Conservation (phyloP, 2,888 invertebrate species). For the Blera fallax region DNA sequence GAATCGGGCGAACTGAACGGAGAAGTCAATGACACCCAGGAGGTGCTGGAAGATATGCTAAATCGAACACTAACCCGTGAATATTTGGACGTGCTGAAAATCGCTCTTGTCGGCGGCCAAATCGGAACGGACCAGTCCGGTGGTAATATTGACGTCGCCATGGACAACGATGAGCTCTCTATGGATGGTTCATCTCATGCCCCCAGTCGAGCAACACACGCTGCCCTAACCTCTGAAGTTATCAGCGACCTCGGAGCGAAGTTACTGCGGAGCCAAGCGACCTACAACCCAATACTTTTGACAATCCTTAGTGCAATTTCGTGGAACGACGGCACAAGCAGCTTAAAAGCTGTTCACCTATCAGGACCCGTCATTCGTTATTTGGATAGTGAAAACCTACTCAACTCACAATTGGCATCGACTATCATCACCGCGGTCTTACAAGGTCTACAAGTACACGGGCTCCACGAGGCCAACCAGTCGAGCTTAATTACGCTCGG, state of each 20-base stretch:
- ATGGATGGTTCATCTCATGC: slow-evolving; percentile 86
- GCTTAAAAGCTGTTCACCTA: slow-evolving; percentile 89
- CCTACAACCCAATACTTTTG: slow-evolving; percentile 85
- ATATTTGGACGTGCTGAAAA: slow-evolving; percentile 91
- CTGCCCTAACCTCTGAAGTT: slow-evolving; percentile 86
- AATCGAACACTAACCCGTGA: slow-evolving; percentile 93
- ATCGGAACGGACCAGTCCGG: slow-evolving; percentile 78
- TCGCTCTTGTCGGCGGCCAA: slow-evolving; percentile 88
- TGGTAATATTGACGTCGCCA: slow-evolving; percentile 80
- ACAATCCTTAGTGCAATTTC: slow-evolving; percentile 86
- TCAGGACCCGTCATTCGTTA: slow-evolving; percentile 88
- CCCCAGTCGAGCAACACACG: slow-evolving; percentile 81
- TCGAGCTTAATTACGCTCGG: slow-evolving; percentile 90
- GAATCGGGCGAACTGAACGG: slow-evolving; percentile 90
- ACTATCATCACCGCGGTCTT: slow-evolving; percentile 90
- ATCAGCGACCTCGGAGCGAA: slow-evolving; percentile 91
- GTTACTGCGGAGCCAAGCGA: slow-evolving; percentile 86
- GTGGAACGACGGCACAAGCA: slow-evolving; percentile 93
- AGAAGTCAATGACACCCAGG: slow-evolving; percentile 89
- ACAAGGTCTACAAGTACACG: slow-evolving; percentile 91
- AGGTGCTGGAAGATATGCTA: slow-evolving; percentile 92
- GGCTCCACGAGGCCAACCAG: slow-evolving; percentile 95
- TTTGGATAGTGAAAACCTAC: slow-evolving; percentile 85
- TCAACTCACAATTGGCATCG: slow-evolving; percentile 86
- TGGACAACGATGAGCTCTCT: slow-evolving; percentile 86